phyloP scores from a whole-genome alignment of 1,140 invertebrate species.

The Homalodisca vitripennis region DNA sequence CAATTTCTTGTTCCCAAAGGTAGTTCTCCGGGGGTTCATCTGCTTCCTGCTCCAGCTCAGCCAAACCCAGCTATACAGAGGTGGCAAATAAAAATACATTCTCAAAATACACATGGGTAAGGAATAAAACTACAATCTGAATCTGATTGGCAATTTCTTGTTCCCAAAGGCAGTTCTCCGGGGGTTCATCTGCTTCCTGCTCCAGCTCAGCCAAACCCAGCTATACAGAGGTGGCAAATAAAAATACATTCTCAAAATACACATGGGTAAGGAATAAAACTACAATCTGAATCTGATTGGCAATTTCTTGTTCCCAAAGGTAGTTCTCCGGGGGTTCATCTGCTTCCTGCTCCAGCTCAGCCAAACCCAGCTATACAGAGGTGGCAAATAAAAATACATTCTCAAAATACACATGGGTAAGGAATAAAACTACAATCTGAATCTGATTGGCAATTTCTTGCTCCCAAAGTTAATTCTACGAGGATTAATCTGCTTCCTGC shows the following conservation, averaged over 20 bases:
- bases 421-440: too few relatives aligned
- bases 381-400: too few relatives aligned
- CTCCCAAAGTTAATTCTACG: neutral
- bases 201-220: neutral
- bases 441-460: slow-evolving; percentile 15
- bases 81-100: too few relatives aligned
- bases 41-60: neutral
- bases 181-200: neutral
- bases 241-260: too few relatives aligned
- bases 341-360: neutral
- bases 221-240: too few relatives aligned
- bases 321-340: neutral
- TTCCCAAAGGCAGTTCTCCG: slow-evolving; percentile 7
- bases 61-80: neutral
- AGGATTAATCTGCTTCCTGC: neutral
- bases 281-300: slow-evolving; percentile 14
- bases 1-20: neutral
- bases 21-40: slow-evolving; percentile 7
- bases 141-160: slow-evolving; percentile 20
- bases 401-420: too few relatives aligned
- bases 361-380: too few relatives aligned
- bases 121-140: too few relatives aligned
- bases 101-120: too few relatives aligned
- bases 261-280: too few relatives aligned
- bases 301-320: neutral